Evolutionary conservation across 2,797 vertebrate species (phyloP).

Genomic region (Salmo trutta): DNA sequence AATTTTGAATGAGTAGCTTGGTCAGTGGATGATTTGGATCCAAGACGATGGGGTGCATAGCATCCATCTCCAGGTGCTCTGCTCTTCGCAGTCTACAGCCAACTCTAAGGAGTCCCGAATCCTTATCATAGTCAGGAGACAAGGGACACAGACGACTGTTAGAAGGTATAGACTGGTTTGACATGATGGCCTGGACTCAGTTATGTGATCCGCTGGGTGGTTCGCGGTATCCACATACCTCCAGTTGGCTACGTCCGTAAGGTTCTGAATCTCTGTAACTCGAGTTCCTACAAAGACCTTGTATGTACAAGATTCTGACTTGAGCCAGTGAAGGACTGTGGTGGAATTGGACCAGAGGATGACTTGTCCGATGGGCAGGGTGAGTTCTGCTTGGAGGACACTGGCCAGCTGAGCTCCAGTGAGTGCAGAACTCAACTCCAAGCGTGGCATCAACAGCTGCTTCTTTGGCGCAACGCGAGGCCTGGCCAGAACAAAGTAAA

Average conservation of each 20-base stretch:
- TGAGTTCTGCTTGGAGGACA: conserved; percentile 1
- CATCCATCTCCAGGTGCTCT: too few relatives aligned
- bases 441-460: too few relatives aligned
- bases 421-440: conserved; percentile 3
- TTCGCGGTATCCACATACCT: too few relatives aligned
- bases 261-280: conserved; percentile 4
- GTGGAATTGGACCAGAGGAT: conserved; percentile 9
- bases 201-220: too few relatives aligned
- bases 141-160: conserved; percentile 2
- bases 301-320: not conserved
- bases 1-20: conserved; percentile 10
- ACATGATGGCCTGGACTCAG: too few relatives aligned
- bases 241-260: not conserved
- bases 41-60: not conserved
- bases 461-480: not conserved
- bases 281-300: not conserved
- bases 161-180: not conserved
- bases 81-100: conserved; percentile 6
- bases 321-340: conserved; percentile 4
- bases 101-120: conserved; percentile 1
- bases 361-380: not conserved
- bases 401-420: conserved; percentile 17
- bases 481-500: not conserved
- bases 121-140: not conserved
- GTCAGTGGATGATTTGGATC: conserved; percentile 4